These are phyloP conservation scores for Nesometra sesokonis DNA, from an alignment of 35 echinoderm and acorn worm species.

Conservation along the genomic window DNA sequence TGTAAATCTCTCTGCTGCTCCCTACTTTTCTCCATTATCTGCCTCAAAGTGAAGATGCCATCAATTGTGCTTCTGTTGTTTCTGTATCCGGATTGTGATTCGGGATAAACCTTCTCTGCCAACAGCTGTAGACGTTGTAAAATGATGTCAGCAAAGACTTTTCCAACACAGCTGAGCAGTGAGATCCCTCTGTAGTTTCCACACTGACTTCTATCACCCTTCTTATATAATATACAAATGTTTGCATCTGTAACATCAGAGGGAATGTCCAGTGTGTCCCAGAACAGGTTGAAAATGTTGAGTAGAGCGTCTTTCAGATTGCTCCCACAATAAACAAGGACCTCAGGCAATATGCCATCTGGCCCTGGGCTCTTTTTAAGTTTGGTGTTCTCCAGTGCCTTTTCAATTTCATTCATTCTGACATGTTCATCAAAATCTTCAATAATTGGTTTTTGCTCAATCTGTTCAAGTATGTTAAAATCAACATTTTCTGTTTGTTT, in stretches of 20 bases:
- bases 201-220: slow-evolving; percentile 9
- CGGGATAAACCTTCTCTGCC: slow-evolving; percentile 10
- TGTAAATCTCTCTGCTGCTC: slow-evolving; percentile 7
- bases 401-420: slow-evolving; percentile 3
- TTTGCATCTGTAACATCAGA: slow-evolving; percentile 4
- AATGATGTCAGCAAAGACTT: slow-evolving; percentile 2
- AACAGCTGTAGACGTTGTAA: background rate
- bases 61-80: slow-evolving; percentile 14
- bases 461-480: slow-evolving; percentile 9
- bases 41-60: slow-evolving; percentile 7
- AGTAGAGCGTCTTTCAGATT: background rate
- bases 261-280: background rate
- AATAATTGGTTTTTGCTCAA: slow-evolving; percentile 1
- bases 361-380: slow-evolving; percentile 11
- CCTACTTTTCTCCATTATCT: slow-evolving; percentile 12
- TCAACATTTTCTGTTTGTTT: background rate
- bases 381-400: slow-evolving; percentile 2
- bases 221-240: slow-evolving; percentile 5
- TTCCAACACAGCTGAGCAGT: background rate
- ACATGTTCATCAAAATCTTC: background rate
- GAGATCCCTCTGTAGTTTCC: slow-evolving; percentile 25
- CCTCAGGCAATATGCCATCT: slow-evolving; percentile 8
- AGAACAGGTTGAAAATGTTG: slow-evolving; percentile 1
- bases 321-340: slow-evolving; percentile 7
- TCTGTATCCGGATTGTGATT: slow-evolving; percentile 9